These are phyloP conservation scores for Lota lota DNA, from an alignment of 2,113 vertebrate species.

Conservation along the genomic window DNA sequence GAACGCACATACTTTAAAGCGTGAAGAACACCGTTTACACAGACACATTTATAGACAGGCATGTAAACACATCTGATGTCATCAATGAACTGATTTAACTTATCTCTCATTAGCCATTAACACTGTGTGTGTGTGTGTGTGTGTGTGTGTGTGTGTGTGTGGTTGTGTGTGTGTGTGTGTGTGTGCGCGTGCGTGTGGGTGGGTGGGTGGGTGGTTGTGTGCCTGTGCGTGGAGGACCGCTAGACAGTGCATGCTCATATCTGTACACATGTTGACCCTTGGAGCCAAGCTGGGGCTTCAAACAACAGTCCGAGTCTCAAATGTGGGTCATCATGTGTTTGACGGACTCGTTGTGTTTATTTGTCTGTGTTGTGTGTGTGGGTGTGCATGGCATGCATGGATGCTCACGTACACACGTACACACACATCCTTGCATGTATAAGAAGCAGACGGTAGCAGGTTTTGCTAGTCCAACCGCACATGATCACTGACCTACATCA, in stretches of 20 bases:
- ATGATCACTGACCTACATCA: slow-evolving; percentile 63
- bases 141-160: background rate
- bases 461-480: slow-evolving; percentile 23
- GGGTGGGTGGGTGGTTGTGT: background rate
- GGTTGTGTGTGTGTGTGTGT: background rate
- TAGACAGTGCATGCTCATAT: slow-evolving; percentile 14
- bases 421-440: background rate
- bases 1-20: too few relatives aligned
- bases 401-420: background rate
- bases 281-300: background rate
- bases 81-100: too few relatives aligned
- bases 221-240: slow-evolving; percentile 7
- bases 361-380: background rate
- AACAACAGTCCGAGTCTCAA: background rate
- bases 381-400: background rate
- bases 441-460: background rate
- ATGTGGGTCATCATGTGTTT: slow-evolving; percentile 49
- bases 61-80: too few relatives aligned
- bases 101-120: too few relatives aligned
- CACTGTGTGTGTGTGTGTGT: background rate
- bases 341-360: slow-evolving; percentile 18
- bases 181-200: background rate
- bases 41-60: too few relatives aligned
- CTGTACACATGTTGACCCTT: background rate
- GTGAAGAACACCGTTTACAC: too few relatives aligned